Evolutionary conservation across 2,888 invertebrate genomes (phyloP).

Genomic region (Leucoptera coffeella): DNA sequence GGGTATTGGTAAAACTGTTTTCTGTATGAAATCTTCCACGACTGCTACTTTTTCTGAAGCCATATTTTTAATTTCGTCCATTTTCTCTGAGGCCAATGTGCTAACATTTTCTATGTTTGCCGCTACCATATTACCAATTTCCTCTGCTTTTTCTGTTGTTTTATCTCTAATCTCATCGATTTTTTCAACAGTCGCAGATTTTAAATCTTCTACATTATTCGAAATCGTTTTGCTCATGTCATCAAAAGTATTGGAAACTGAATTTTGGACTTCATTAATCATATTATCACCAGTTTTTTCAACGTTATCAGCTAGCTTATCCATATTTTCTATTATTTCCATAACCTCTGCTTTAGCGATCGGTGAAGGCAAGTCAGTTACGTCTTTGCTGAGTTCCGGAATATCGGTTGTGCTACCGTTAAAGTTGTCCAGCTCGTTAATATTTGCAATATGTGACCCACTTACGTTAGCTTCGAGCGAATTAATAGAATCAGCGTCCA

Average conservation of each 20-base stretch:
- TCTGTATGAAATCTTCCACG: conserved; percentile 27
- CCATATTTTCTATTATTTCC: conserved; percentile 15
- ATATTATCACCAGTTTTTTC: conserved; percentile 6
- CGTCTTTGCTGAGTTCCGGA: conserved; percentile 22
- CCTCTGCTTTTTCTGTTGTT: conserved; percentile 5
- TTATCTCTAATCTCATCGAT: conserved; percentile 11
- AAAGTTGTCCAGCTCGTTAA: conserved; percentile 40
- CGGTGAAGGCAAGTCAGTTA: conserved; percentile 11
- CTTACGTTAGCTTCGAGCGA: conserved; percentile 48
- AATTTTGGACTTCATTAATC: conserved; percentile 4
- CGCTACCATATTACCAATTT: conserved; percentile 2
- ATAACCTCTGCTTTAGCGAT: conserved; percentile 11
- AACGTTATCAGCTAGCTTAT: conserved; percentile 12
- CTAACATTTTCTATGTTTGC: too few relatives aligned
- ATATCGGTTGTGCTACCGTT: conserved; percentile 24
- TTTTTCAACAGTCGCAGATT: too few relatives aligned
- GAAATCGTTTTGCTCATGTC: conserved; percentile 6
- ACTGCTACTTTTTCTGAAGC: too few relatives aligned
- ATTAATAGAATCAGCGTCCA: conserved; percentile 38
- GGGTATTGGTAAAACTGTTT: conserved; percentile 19
- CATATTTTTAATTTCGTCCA: not conserved
- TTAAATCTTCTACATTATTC: conserved; percentile 15
- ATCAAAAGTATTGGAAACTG: conserved; percentile 5
- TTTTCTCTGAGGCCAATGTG: too few relatives aligned
- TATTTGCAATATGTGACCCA: conserved; percentile 45